phyloP scores from a whole-genome alignment of 1,140 invertebrate genomes.

The Dinoponera quadriceps region DNA sequence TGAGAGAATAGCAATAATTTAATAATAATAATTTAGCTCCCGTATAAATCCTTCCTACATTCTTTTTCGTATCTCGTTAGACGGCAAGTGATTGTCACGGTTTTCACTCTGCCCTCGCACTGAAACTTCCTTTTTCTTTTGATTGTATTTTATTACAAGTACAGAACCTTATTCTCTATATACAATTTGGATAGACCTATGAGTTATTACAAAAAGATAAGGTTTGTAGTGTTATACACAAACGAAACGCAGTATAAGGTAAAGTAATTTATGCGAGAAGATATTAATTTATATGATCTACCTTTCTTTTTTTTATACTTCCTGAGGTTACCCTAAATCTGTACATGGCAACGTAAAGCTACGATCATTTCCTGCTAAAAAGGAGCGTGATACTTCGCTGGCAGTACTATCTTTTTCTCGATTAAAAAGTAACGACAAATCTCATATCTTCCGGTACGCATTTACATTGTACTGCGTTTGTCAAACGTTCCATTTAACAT shows the following conservation, averaged over 20 bases:
- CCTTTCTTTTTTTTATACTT: conserved; percentile 32
- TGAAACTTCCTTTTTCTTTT: conserved; percentile 64
- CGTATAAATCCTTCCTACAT: conserved; percentile 12
- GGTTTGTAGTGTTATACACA: conserved; percentile 77
- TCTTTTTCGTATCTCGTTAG: not conserved
- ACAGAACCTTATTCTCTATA: conserved; percentile 82
- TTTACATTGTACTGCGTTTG: conserved; percentile 70
- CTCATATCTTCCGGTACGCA: conserved; percentile 35
- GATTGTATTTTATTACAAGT: conserved; percentile 85
- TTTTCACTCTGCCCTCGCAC: not conserved
- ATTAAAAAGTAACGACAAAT: conserved; percentile 10
- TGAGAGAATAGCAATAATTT: conserved; percentile 5
- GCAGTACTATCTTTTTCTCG: conserved; percentile 53
- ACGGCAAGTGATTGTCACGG: not conserved
- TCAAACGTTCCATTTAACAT: conserved; percentile 59
- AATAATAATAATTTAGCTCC: not conserved
- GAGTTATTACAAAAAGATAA: conserved; percentile 85
- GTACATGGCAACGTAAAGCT: conserved; percentile 46
- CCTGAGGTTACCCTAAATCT: conserved; percentile 47
- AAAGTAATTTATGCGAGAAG: conserved; percentile 75
- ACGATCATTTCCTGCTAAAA: conserved; percentile 32
- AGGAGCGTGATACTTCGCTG: conserved; percentile 24
- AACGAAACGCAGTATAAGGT: conserved; percentile 79
- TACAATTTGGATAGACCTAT: conserved; percentile 83
- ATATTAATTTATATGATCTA: conserved; percentile 55